phyloP scores from a whole-genome alignment of 2,113 vertebrate genomes.

The Rhombomys opimus region DNA sequence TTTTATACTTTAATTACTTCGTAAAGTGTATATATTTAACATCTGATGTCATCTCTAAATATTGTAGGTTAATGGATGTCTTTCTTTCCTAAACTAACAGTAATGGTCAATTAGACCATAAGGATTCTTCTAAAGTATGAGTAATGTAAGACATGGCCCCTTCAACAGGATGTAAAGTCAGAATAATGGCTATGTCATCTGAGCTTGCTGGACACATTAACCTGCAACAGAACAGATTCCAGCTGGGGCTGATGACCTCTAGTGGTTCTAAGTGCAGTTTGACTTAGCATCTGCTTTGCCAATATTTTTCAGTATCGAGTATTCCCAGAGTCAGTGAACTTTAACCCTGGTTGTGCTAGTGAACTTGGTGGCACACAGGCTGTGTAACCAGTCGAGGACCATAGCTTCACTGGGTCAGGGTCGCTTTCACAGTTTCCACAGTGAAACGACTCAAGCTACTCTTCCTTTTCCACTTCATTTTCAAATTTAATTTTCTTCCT shows the following conservation, averaged over 20 bases:
- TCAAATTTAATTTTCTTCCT: not conserved
- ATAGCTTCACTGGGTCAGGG: not conserved
- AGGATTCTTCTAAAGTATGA: not conserved
- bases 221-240: not conserved
- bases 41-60: conserved; percentile 17
- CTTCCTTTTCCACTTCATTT: not conserved
- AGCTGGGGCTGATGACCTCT: not conserved
- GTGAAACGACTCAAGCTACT: not conserved
- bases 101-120: not conserved
- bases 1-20: not conserved
- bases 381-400: not conserved
- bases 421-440: not conserved
- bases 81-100: conserved; percentile 52
- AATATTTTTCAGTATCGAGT: not conserved
- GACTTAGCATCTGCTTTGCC: not conserved
- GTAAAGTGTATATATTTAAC: not conserved
- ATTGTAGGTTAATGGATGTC: not conserved
- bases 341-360: not conserved
- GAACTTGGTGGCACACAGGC: not conserved
- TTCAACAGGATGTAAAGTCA: not conserved
- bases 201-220: not conserved
- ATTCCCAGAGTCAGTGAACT: not conserved
- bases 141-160: not conserved
- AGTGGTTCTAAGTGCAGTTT: not conserved
- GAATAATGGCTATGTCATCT: conserved; percentile 2